Conservation (phyloP, 2,113 vertebrate species). For the Hypanus sabinus region DNA sequence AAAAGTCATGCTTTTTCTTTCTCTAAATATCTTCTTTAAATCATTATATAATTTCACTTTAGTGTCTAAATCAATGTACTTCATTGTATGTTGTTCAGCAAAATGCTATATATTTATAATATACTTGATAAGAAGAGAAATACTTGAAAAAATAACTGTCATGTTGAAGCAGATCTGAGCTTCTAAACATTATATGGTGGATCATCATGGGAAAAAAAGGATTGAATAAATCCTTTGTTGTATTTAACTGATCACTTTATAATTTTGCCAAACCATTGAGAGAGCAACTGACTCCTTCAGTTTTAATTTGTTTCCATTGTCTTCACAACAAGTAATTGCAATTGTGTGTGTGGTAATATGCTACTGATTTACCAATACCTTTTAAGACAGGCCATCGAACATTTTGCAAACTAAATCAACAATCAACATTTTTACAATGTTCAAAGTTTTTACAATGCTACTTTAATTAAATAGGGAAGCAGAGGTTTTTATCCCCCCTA, state of each 20-base stretch:
- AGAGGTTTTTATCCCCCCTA: neutral
- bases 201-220: neutral
- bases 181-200: neutral
- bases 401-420: neutral
- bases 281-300: neutral
- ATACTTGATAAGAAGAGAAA: neutral
- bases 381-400: neutral
- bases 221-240: neutral
- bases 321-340: neutral
- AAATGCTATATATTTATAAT: neutral
- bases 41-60: neutral
- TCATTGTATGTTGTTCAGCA: neutral
- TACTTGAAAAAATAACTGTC: neutral
- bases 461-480: neutral
- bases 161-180: neutral
- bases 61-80: neutral
- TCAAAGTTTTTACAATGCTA: neutral
- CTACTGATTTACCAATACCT: neutral
- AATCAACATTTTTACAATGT: neutral
- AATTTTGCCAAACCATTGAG: neutral
- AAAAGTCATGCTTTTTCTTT: too few relatives aligned
- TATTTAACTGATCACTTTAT: neutral
- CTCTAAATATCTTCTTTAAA: neutral
- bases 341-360: neutral
- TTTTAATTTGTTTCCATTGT: neutral